A percentile compares a stretch with the other conserved stretches of the same genome.
Evolutionary conservation across 2,797 vertebrate genomes (phyloP).

Genomic region (Pteropus rufus): DNA sequence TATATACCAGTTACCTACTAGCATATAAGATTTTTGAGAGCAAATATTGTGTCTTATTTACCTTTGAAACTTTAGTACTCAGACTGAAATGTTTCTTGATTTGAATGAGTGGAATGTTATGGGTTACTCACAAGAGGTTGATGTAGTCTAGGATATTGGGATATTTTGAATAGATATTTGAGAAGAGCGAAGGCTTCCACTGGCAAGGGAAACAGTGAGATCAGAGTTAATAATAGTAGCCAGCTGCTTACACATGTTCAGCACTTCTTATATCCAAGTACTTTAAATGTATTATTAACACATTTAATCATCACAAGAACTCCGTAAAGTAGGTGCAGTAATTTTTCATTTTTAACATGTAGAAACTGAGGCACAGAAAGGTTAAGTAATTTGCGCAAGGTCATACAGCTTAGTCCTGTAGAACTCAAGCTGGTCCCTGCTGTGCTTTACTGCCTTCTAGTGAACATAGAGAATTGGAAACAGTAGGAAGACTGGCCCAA

Average conservation of each 20-base stretch:
- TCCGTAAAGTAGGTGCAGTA: not conserved
- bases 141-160: not conserved
- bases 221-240: not conserved
- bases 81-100: not conserved
- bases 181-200: not conserved
- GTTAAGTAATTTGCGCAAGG: not conserved
- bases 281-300: not conserved
- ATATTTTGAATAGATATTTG: not conserved
- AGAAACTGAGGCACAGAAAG: not conserved
- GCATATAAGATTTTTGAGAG: not conserved
- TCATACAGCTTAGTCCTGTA: not conserved
- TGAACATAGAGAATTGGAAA: not conserved
- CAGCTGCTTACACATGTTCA: not conserved
- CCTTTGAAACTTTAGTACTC: not conserved
- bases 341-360: not conserved
- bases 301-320: not conserved
- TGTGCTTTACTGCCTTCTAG: not conserved
- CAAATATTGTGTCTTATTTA: not conserved
- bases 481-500: not conserved
- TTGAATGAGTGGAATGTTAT: not conserved
- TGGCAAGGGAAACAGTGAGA: not conserved
- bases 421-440: not conserved
- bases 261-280: not conserved
- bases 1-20: not conserved
- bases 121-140: slow-evolving; percentile 21